These are phyloP conservation scores for Steinernema carpocapsae DNA, from an alignment of 2,888 invertebrate species.

Conservation along the genomic window DNA sequence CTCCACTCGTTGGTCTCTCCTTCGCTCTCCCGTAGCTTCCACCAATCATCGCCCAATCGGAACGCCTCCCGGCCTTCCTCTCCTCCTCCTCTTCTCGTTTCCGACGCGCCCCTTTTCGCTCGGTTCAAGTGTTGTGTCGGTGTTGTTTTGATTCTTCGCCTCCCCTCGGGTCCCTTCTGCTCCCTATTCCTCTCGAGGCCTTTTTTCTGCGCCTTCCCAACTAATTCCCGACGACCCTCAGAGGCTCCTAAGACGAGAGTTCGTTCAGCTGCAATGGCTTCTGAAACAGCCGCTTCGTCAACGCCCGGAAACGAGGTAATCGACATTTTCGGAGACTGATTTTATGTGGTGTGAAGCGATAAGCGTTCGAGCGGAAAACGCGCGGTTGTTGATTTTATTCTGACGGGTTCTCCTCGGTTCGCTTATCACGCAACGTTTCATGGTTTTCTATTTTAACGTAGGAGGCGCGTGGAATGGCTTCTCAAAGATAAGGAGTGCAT, in stretches of 20 bases:
- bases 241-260: too few species aligned
- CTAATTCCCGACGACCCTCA: background rate
- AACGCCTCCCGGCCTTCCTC: background rate
- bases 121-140: conserved; percentile 8
- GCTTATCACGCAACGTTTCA: too few species aligned
- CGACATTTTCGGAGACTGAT: too few species aligned
- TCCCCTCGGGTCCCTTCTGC: background rate
- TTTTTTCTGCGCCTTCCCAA: background rate
- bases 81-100: background rate
- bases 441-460: too few species aligned
- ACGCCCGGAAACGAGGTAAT: conserved; percentile 14
- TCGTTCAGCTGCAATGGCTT: background rate
- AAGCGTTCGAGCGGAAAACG: too few species aligned
- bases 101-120: background rate
- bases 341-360: too few species aligned
- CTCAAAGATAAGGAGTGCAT: too few species aligned
- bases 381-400: too few species aligned
- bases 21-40: too few species aligned
- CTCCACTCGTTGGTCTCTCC: too few species aligned
- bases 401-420: too few species aligned
- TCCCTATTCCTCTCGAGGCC: background rate
- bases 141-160: conserved; percentile 22
- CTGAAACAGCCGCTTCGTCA: background rate
- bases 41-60: conserved; percentile 21
- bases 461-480: too few species aligned